Percentiles rank a stretch among this genome's conserved stretches.
phyloP scores from a whole-genome alignment of 2,797 vertebrate species.

The Melanotaenia parkinsoni region DNA sequence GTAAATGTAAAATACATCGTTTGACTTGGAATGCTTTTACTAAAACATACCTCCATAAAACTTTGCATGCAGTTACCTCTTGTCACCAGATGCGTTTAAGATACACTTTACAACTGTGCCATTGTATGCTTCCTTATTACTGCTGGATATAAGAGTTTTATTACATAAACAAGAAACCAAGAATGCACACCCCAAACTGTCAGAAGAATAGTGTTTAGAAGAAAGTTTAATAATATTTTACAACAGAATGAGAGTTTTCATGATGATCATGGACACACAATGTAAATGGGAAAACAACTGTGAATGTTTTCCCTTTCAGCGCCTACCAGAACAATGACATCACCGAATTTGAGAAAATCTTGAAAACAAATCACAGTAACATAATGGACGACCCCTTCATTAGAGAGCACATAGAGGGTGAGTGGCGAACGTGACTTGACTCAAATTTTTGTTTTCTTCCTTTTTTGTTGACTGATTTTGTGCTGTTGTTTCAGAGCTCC shows the following conservation, averaged over 20 bases:
- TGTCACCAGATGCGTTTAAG: background rate
- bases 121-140: background rate
- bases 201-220: slow-evolving; percentile 61
- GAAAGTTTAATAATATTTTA: slow-evolving; percentile 16
- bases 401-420: slow-evolving; percentile 99
- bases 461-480: slow-evolving; percentile 8
- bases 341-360: slow-evolving; percentile 99
- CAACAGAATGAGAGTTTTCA: slow-evolving; percentile 36
- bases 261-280: slow-evolving; percentile 49
- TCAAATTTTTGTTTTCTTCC: background rate
- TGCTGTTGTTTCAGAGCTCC: slow-evolving; percentile 90
- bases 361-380: slow-evolving; percentile 99
- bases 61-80: background rate
- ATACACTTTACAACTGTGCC: background rate
- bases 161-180: slow-evolving; percentile 51
- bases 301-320: slow-evolving; percentile 78
- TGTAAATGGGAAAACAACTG: slow-evolving; percentile 53
- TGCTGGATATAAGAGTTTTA: background rate
- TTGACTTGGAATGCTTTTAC: no score
- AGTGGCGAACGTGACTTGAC: slow-evolving; percentile 51
- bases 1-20: background rate
- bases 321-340: slow-evolving; percentile 99
- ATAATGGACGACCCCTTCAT: slow-evolving; percentile 99
- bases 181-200: slow-evolving; percentile 24
- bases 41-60: no score